A percentile compares a stretch with the other conserved stretches of the same genome.
phyloP scores from a whole-genome alignment of 2,113 vertebrate species.

The Marcusenius ussheri region DNA sequence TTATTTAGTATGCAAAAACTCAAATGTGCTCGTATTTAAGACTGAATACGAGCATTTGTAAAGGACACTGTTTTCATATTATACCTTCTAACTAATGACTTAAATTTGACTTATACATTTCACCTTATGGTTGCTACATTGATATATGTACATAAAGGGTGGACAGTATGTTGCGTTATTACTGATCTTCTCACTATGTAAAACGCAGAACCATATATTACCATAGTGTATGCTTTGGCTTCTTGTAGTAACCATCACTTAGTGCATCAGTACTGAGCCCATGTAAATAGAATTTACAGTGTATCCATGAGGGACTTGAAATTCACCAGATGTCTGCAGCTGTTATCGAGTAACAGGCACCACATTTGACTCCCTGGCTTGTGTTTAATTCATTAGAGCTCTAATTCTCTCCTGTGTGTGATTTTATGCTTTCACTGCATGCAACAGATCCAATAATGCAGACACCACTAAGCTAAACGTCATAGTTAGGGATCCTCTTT shows the following conservation, averaged over 20 bases:
- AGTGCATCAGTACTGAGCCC: background rate
- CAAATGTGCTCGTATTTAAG: background rate
- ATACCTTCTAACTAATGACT: background rate
- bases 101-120: background rate
- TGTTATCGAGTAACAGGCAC: background rate
- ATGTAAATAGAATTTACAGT: background rate
- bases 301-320: background rate
- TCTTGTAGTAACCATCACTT: background rate
- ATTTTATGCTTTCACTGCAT: background rate
- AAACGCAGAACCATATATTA: background rate
- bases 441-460: background rate
- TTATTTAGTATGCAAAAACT: background rate
- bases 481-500: background rate
- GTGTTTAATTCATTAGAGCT: background rate
- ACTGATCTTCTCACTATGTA: background rate
- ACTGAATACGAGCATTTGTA: background rate
- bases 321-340: background rate
- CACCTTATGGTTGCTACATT: background rate
- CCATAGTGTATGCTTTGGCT: background rate
- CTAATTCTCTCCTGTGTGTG: background rate
- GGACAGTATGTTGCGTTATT: background rate
- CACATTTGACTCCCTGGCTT: background rate
- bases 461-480: background rate
- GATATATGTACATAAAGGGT: background rate
- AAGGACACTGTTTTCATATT: background rate